Conservation (phyloP, 2,888 invertebrate species). For the Mythimna pallens region DNA sequence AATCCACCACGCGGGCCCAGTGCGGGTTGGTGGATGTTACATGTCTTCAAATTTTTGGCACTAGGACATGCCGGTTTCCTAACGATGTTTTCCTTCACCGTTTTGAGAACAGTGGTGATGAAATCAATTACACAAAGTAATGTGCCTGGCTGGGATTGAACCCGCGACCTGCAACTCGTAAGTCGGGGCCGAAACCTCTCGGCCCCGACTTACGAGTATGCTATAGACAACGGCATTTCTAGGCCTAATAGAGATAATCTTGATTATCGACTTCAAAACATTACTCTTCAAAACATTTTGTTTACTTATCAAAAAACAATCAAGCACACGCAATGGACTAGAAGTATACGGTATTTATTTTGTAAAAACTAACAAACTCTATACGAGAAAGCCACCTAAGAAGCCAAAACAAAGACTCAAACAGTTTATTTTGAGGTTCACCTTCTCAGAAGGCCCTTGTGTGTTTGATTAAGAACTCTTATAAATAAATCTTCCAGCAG, state of each 20-base stretch:
- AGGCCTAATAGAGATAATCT: neutral
- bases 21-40: too few relatives aligned
- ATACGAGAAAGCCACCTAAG: constrained; percentile 81
- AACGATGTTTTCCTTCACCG: too few relatives aligned
- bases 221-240: neutral
- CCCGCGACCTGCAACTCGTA: too few relatives aligned
- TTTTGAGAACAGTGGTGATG: too few relatives aligned
- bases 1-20: too few relatives aligned
- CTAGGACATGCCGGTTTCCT: too few relatives aligned
- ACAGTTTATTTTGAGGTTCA: constrained; percentile 78
- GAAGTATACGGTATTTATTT: constrained; percentile 68
- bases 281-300: neutral
- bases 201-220: too few relatives aligned
- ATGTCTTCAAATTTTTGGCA: too few relatives aligned
- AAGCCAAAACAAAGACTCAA: constrained; percentile 83
- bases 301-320: constrained; percentile 12
- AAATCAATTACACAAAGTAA: too few relatives aligned
- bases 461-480: constrained; percentile 84
- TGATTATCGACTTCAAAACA: neutral
- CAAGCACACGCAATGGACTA: constrained; percentile 69
- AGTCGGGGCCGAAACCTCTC: too few relatives aligned
- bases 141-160: too few relatives aligned
- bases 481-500: constrained; percentile 76
- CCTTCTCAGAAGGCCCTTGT: constrained; percentile 81
- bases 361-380: constrained; percentile 72